Evolutionary conservation across 2,113 vertebrate genomes (phyloP).

Genomic region (Oreotrochilus melanogaster): DNA sequence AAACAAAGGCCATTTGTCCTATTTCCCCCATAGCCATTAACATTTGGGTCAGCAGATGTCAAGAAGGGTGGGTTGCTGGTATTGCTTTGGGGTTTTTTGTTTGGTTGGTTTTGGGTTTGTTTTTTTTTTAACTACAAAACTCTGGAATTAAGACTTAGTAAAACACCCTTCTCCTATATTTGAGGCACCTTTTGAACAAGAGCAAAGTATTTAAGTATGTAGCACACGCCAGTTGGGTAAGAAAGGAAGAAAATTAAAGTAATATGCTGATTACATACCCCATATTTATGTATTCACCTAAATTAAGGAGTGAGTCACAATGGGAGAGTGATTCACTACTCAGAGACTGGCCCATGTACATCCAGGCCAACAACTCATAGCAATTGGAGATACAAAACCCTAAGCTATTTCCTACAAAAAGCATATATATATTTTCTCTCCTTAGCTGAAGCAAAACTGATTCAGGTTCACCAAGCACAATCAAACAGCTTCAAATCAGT

Average conservation of each 20-base stretch:
- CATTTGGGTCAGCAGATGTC: neutral
- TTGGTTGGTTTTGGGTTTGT: no score
- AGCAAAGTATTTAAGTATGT: neutral
- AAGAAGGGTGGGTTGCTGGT: neutral
- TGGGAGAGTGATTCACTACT: neutral
- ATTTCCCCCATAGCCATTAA: neutral
- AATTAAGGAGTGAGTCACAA: neutral
- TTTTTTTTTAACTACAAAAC: neutral
- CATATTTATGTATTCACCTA: neutral
- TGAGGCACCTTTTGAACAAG: neutral
- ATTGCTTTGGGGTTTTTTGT: neutral
- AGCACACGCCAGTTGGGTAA: neutral
- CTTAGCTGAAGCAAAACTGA: neutral
- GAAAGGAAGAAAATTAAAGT: neutral
- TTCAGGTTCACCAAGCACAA: neutral
- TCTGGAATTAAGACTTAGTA: neutral
- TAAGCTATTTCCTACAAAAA: neutral
- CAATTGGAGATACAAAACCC: neutral
- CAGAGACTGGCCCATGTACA: neutral
- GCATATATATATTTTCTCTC: neutral
- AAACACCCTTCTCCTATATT: neutral
- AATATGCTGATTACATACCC: neutral
- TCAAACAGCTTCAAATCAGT: neutral
- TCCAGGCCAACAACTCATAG: neutral
- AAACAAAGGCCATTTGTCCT: neutral